Evolutionary conservation across 2,113 vertebrate species (phyloP).

Genomic region (Podiceps cristatus): DNA sequence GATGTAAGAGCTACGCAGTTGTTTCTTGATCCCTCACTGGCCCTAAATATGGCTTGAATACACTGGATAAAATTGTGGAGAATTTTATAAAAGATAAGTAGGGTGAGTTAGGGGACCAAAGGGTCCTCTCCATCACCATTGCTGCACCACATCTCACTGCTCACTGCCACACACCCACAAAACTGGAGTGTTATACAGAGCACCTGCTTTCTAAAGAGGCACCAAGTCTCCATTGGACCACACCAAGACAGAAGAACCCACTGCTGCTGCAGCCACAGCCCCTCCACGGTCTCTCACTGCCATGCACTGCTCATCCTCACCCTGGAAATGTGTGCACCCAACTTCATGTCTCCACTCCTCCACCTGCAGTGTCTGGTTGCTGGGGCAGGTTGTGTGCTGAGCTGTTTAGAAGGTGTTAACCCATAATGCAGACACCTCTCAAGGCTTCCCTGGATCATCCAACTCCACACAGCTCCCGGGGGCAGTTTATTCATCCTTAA

Average conservation of each 20-base stretch:
- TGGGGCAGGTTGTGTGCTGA: accelerated
- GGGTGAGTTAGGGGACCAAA: neutral
- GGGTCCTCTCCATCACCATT: neutral
- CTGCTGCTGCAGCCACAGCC: neutral
- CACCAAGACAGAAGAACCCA: neutral
- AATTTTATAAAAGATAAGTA: neutral
- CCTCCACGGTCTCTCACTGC: neutral
- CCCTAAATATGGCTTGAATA: neutral
- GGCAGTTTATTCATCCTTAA: neutral
- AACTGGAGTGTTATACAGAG: neutral
- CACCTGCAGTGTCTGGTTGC: accelerated
- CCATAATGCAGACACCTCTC: neutral
- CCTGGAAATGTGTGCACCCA: neutral
- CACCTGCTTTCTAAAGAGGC: neutral
- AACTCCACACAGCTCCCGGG: neutral
- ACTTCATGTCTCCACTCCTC: neutral
- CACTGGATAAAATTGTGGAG: neutral
- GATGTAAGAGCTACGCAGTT: neutral
- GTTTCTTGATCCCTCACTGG: neutral
- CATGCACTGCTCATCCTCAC: neutral
- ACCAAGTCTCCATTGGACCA: accelerated
- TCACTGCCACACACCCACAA: neutral
- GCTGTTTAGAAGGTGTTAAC: neutral
- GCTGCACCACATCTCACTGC: neutral
- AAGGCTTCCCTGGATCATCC: neutral